phyloP scores from a whole-genome alignment of 2,888 invertebrate genomes.

The Napeogenes sylphis region DNA sequence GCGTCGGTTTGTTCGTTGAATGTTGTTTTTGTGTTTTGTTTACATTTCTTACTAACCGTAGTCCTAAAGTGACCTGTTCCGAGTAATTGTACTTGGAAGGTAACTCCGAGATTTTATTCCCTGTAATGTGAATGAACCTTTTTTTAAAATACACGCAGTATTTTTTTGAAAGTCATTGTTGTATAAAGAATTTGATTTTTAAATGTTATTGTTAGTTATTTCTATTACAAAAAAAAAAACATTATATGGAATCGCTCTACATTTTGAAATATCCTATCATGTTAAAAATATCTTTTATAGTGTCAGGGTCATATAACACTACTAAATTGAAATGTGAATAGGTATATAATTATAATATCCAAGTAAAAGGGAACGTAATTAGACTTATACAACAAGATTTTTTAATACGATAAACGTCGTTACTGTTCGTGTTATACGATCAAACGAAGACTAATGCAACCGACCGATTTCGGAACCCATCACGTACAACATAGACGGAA shows the following conservation, averaged over 20 bases:
- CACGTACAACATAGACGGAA: conserved; percentile 14
- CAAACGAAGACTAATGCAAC: conserved; percentile 47
- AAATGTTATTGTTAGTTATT: too few relatives aligned
- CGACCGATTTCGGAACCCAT: conserved; percentile 42
- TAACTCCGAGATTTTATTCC: neutral
- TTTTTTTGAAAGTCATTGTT: neutral
- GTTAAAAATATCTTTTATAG: too few relatives aligned
- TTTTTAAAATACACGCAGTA: conserved; percentile 4
- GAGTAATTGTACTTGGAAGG: conserved; percentile 1
- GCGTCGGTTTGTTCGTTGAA: neutral
- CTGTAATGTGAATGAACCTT: neutral
- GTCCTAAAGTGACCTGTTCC: neutral
- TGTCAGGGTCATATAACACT: too few relatives aligned
- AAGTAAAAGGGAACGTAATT: too few relatives aligned
- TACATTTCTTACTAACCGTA: conserved; percentile 10
- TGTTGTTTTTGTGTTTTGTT: neutral
- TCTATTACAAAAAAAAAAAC: too few relatives aligned
- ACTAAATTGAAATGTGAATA: too few relatives aligned
- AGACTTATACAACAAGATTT: too few relatives aligned
- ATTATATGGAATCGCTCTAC: too few relatives aligned
- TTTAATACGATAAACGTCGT: conserved; percentile 7
- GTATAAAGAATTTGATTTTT: too few relatives aligned
- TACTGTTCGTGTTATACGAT: conserved; percentile 27
- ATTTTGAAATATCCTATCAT: too few relatives aligned
- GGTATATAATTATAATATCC: too few relatives aligned